A percentile compares a stretch with the other conserved stretches of the same genome.
Conservation (phyloP, 2,113 vertebrate genomes). For the Muntiacus muntjak region DNA sequence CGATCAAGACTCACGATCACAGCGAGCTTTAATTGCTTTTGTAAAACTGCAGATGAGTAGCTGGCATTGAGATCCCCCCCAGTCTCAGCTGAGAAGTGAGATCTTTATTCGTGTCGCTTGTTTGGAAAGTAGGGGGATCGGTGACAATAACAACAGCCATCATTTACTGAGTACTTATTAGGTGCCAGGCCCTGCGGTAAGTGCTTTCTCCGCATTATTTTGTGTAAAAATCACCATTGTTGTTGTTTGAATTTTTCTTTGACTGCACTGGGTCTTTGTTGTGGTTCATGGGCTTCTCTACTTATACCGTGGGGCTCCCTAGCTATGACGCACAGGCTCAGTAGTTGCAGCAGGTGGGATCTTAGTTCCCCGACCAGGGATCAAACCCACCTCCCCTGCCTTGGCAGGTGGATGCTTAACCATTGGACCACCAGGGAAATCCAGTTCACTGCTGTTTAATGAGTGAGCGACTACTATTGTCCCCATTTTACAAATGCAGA, state of each 20-base stretch:
- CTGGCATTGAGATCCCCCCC: accelerated
- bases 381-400: background rate
- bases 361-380: background rate
- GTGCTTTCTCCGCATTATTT: background rate
- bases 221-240: background rate
- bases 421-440: background rate
- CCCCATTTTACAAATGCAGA: background rate
- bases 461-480: background rate
- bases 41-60: background rate
- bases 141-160: background rate
- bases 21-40: slow-evolving; percentile 35
- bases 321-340: background rate
- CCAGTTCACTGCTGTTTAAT: background rate
- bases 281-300: background rate
- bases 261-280: background rate
- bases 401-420: background rate
- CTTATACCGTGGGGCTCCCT: background rate
- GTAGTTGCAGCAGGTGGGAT: background rate
- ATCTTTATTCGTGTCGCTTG: background rate
- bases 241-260: background rate
- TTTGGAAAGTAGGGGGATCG: background rate
- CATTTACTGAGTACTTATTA: background rate
- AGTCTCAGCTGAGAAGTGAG: background rate
- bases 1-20: background rate
- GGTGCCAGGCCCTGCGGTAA: background rate